Conservation (phyloP, 2,888 invertebrate species). For the Cartodere bifasciata region DNA sequence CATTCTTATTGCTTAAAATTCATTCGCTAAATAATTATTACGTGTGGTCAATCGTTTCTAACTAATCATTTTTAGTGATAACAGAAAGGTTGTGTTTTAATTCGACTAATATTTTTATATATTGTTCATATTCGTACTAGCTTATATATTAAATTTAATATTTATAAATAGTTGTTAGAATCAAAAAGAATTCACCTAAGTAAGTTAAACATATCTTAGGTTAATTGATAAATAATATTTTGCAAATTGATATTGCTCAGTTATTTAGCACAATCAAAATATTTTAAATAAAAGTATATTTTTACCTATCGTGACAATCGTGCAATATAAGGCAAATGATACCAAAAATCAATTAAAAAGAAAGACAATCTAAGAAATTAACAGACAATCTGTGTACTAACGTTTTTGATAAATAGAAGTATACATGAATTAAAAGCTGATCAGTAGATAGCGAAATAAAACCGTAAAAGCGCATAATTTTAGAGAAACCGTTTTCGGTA, state of each 20-base stretch:
- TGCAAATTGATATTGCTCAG: slow-evolving; percentile 23
- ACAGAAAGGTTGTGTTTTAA: too few relatives aligned
- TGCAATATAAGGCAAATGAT: slow-evolving; percentile 27
- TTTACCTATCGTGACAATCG: slow-evolving; percentile 27
- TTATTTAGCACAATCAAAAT: slow-evolving; percentile 20
- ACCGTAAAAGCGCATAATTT: too few relatives aligned
- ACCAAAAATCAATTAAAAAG: slow-evolving; percentile 23
- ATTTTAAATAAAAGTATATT: slow-evolving; percentile 16
- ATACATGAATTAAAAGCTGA: too few relatives aligned
- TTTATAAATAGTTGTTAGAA: slow-evolving; percentile 12
- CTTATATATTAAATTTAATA: slow-evolving; percentile 11
- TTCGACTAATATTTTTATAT: too few relatives aligned
- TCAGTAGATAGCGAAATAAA: too few relatives aligned
- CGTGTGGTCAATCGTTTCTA: too few relatives aligned
- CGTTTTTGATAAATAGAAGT: too few relatives aligned
- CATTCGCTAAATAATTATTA: too few relatives aligned
- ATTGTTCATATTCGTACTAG: too few relatives aligned
- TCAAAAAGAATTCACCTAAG: slow-evolving; percentile 19
- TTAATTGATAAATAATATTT: slow-evolving; percentile 23
- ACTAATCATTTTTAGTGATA: too few relatives aligned
- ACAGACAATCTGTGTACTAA: slow-evolving; percentile 19
- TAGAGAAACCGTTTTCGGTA: too few relatives aligned
- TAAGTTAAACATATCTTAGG: slow-evolving; percentile 26
- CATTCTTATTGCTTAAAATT: too few relatives aligned
- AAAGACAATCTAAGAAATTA: slow-evolving; percentile 11